Conservation (phyloP, 2,888 invertebrate genomes). For the Latrodectus elegans region DNA sequence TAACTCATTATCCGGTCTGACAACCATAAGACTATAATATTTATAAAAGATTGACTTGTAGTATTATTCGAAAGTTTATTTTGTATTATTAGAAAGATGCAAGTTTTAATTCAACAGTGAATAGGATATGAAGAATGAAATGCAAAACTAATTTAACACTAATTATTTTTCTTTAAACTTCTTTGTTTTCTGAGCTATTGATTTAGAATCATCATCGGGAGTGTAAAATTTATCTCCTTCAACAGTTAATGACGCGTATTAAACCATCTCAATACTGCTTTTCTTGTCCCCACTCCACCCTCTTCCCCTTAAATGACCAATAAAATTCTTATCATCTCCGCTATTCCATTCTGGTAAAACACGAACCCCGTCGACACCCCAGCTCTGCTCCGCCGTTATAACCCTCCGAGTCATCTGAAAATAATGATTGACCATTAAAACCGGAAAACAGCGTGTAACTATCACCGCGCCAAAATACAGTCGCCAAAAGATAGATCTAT, state of each 20-base stretch:
- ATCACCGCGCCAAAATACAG: constrained; percentile 36
- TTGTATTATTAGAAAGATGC: no score
- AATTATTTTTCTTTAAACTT: background rate
- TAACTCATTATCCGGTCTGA: no score
- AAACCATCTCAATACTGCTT: constrained; percentile 13
- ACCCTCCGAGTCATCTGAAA: constrained; percentile 15
- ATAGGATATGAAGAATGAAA: no score
- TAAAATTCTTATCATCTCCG: constrained; percentile 58
- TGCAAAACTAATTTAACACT: background rate
- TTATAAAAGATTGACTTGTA: no score
- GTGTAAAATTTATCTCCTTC: constrained; percentile 14
- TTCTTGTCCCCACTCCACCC: constrained; percentile 24
- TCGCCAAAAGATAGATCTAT: constrained; percentile 12
- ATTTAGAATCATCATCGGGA: constrained; percentile 9
- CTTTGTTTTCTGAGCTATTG: constrained; percentile 18
- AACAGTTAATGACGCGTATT: constrained; percentile 36
- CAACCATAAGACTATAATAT: no score
- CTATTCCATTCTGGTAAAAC: constrained; percentile 10
- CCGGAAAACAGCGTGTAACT: constrained; percentile 46
- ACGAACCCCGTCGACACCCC: background rate
- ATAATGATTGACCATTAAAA: constrained; percentile 62
- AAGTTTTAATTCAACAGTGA: no score
- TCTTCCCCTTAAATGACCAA: constrained; percentile 47
- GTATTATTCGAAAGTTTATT: no score
- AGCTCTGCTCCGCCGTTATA: background rate